Conservation (phyloP, 1,140 invertebrate genomes). For the Drosophila varians region DNA sequence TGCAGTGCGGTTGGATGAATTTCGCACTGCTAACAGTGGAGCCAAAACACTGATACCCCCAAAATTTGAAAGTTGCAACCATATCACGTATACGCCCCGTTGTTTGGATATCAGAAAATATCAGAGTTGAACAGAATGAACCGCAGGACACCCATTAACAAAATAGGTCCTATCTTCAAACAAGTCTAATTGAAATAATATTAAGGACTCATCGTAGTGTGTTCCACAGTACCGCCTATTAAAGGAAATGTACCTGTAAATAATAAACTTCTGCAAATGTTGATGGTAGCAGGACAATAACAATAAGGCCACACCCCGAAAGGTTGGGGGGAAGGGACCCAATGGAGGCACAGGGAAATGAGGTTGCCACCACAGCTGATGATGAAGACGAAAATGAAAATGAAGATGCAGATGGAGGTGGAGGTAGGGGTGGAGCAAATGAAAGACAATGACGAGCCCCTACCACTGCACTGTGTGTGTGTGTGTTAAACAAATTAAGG, state of each 20-base stretch:
- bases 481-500: constrained; percentile 82
- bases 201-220: not conserved
- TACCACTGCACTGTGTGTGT: constrained; percentile 21
- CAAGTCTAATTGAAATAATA: not conserved
- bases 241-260: constrained; percentile 71
- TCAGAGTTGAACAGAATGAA: not conserved
- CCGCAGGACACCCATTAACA: too few relatives aligned
- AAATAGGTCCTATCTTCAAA: too few relatives aligned
- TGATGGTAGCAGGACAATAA: constrained; percentile 63
- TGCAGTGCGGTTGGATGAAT: constrained; percentile 20
- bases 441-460: constrained; percentile 42
- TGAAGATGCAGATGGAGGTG: constrained; percentile 9
- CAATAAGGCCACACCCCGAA: constrained; percentile 73
- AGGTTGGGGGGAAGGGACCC: not conserved
- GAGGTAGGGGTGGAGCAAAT: not conserved
- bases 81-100: not conserved
- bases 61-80: not conserved
- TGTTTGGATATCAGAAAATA: not conserved
- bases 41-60: not conserved
- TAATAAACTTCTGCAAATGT: constrained; percentile 82
- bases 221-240: constrained; percentile 28
- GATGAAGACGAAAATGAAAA: constrained; percentile 34
- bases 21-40: constrained; percentile 9
- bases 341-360: constrained; percentile 52
- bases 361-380: constrained; percentile 76